Conservation (phyloP, 2,113 vertebrate species). For the Amazona vittata region DNA sequence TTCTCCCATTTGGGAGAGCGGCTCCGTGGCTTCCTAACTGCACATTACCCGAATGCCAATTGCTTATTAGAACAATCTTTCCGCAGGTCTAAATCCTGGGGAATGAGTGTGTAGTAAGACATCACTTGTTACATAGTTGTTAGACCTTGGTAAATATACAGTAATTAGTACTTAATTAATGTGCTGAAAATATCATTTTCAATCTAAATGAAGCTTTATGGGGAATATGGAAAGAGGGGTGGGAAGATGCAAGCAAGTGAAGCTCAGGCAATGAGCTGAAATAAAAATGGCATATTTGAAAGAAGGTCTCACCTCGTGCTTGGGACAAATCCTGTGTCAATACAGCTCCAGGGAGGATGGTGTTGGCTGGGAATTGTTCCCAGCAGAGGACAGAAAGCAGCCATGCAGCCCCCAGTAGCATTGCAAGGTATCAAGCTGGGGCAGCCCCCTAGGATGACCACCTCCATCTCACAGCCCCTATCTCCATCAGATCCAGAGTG, state of each 20-base stretch:
- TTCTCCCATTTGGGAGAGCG: slow-evolving; percentile 48
- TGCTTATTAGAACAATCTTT: not conserved
- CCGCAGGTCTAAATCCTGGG: not conserved
- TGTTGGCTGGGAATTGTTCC: not conserved
- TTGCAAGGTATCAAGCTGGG: rapidly evolving
- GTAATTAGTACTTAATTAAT: slow-evolving; percentile 78
- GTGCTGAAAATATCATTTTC: slow-evolving; percentile 72
- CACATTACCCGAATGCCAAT: not conserved
- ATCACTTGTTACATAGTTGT: slow-evolving; percentile 55
- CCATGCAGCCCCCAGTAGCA: rapidly evolving
- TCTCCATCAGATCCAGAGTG: not conserved
- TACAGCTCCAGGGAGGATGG: not conserved
- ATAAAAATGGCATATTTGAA: not conserved
- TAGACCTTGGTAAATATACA: slow-evolving; percentile 67
- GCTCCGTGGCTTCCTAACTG: slow-evolving; percentile 38
- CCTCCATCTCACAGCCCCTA: not conserved
- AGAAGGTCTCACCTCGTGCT: not conserved
- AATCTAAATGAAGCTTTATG: slow-evolving; percentile 65
- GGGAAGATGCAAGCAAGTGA: slow-evolving; percentile 23
- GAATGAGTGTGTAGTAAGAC: slow-evolving; percentile 19
- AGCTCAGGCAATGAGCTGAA: not conserved
- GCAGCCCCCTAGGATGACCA: no score
- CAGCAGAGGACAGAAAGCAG: not conserved
- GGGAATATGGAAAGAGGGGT: slow-evolving; percentile 32
- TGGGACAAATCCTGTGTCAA: rapidly evolving